These are phyloP conservation scores for Thamnophis elegans DNA, from an alignment of 2,797 vertebrate species.

Conservation along the genomic window DNA sequence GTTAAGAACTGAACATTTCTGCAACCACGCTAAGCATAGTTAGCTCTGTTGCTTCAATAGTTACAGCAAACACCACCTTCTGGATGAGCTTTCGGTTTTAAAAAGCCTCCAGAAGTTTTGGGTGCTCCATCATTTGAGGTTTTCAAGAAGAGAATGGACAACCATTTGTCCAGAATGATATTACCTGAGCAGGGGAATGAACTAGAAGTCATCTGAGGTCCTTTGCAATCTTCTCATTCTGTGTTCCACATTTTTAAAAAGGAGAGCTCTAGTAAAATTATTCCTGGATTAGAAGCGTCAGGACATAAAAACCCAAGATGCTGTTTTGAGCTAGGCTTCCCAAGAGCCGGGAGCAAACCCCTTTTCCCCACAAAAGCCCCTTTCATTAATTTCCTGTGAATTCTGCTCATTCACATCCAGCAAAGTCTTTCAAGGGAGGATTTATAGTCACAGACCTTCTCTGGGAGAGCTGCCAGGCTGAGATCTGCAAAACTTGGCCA, in stretches of 20 bases:
- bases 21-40: neutral
- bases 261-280: neutral
- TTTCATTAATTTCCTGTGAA: too few relatives aligned
- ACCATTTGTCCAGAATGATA: neutral
- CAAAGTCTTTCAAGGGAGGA: too few relatives aligned
- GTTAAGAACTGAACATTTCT: neutral
- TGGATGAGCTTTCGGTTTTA: neutral
- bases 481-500: too few relatives aligned
- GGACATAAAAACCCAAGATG: neutral
- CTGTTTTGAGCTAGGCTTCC: too few relatives aligned
- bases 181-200: neutral
- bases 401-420: too few relatives aligned
- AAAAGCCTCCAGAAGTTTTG: neutral
- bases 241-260: neutral
- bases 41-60: neutral
- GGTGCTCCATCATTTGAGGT: neutral
- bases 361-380: too few relatives aligned
- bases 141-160: neutral
- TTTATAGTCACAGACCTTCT: too few relatives aligned
- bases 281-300: neutral
- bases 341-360: too few relatives aligned
- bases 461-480: too few relatives aligned
- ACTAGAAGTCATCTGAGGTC: neutral
- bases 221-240: neutral
- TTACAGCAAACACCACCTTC: neutral